Percentiles rank a stretch among this genome's conserved stretches.
phyloP scores from a whole-genome alignment of 2,888 invertebrate species.

The Macrostomum cliftonense region DNA sequence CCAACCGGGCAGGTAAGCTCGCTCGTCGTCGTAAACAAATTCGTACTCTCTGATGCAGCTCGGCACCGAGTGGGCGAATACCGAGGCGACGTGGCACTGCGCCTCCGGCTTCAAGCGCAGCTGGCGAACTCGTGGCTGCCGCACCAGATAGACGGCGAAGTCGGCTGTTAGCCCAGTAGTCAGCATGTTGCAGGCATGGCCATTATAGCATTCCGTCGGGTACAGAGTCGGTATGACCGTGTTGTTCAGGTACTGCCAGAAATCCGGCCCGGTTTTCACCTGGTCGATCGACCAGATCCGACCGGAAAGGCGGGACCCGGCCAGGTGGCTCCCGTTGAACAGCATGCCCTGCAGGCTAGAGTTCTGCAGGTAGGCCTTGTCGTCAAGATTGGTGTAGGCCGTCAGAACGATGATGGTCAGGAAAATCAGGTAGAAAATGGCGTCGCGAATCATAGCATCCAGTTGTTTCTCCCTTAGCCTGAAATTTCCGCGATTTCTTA shows the following conservation, averaged over 20 bases:
- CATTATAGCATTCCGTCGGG: conserved; percentile 11
- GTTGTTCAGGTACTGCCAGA: conserved; percentile 19
- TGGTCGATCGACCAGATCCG: conserved; percentile 10
- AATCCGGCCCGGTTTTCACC: conserved; percentile 21
- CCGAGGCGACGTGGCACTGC: not conserved
- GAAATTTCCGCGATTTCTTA: not conserved
- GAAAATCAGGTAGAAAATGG: conserved; percentile 17
- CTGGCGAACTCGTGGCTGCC: conserved; percentile 3
- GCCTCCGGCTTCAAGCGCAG: not conserved
- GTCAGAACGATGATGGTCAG: conserved; percentile 17
- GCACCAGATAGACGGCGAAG: not conserved
- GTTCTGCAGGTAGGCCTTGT: conserved; percentile 15
- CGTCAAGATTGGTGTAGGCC: conserved; percentile 18
- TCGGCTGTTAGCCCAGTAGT: not conserved
- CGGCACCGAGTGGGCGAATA: not conserved
- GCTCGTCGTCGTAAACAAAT: conserved; percentile 13
- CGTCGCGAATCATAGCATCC: conserved; percentile 17
- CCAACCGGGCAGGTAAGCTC: conserved; percentile 13
- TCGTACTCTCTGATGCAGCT: conserved; percentile 13
- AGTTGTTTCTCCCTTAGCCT: conserved; percentile 18
- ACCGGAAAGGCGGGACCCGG: not conserved
- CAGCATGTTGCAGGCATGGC: not conserved
- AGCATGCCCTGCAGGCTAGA: conserved; percentile 13
- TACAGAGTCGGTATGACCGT: conserved; percentile 14
- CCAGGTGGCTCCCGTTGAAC: not conserved